phyloP scores from a whole-genome alignment of 2,797 vertebrate species.

The Buceros bicornis region DNA sequence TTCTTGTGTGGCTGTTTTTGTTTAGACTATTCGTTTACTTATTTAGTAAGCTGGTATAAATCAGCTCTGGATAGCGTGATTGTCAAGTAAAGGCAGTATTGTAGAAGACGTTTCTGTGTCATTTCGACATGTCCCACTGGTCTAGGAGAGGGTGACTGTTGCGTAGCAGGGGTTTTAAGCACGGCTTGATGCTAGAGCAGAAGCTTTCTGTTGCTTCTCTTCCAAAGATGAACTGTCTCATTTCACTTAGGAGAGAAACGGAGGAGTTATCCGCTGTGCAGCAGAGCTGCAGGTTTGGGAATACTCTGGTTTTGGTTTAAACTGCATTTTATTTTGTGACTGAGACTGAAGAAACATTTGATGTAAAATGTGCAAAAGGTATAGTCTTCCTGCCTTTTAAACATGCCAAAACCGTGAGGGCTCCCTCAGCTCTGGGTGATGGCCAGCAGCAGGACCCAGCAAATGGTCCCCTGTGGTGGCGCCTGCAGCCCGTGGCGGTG shows the following conservation, averaged over 20 bases:
- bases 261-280: not conserved
- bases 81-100: not conserved
- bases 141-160: not conserved
- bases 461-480: not conserved
- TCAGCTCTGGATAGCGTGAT: fast-evolving
- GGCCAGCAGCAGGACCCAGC: not conserved
- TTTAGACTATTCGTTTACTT: not conserved
- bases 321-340: not conserved
- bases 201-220: not conserved
- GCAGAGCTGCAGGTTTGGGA: not conserved
- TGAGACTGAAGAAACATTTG: not conserved
- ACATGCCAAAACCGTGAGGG: not conserved
- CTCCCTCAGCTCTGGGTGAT: not conserved
- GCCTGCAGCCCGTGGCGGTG: not conserved
- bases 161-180: not conserved
- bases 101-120: fast-evolving
- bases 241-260: not conserved
- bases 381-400: not conserved
- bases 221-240: not conserved
- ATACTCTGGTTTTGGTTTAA: not conserved
- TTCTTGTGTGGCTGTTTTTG: not conserved
- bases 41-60: not conserved
- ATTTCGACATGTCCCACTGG: fast-evolving
- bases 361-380: not conserved
- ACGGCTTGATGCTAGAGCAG: not conserved